Evolutionary conservation across 2,113 vertebrate species (phyloP), one percentile per base, ranked within the genome.

Genomic region (Laticauda colubrina): DNA sequence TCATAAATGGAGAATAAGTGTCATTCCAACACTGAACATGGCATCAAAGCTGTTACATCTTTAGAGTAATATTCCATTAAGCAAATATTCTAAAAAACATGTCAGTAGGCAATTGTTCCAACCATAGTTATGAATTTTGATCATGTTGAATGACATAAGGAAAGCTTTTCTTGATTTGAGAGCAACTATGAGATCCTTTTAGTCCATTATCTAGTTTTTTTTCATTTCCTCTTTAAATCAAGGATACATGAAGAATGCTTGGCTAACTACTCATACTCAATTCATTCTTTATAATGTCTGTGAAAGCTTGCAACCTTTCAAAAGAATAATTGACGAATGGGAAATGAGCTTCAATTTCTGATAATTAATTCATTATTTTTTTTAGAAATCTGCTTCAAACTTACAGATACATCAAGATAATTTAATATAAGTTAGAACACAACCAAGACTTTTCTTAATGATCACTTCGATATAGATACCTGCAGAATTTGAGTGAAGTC

Each of bases 41-140:
- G 94, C 90, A 92, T 54, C 3, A 89, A 93, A 96, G 89, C 48
- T 69, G 93, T 95, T 90, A 91, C 93, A 91, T 85, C 61, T 93
- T 95, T 34, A 75, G 11, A 88, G 6, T 12, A 87, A 11, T 15
- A 1, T 6, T 91, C 69, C 24, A 92, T 90, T 34, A 93, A 43
- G 53, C 18, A 56, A 48, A 4, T 87, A 90, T 48, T 43, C 89
- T 57, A 87, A 34, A 48, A 89, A 26, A 2, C 39, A 93, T 2
- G 0, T 2, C 54, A 90, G 48, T 14, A 93, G 86, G 59, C 8
- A 24, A 3, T 56, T 10, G n/a, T 21, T 89, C 34, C 39, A 88
- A 61, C 1, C 20, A 56, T 39, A 92, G 87, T 95, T 88, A 55
- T 92, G 54, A 93, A 69, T 14, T 64, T 14, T 89, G 43, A 94